Evolutionary conservation across 1,140 invertebrate species (phyloP).

Genomic region (Popillia japonica): DNA sequence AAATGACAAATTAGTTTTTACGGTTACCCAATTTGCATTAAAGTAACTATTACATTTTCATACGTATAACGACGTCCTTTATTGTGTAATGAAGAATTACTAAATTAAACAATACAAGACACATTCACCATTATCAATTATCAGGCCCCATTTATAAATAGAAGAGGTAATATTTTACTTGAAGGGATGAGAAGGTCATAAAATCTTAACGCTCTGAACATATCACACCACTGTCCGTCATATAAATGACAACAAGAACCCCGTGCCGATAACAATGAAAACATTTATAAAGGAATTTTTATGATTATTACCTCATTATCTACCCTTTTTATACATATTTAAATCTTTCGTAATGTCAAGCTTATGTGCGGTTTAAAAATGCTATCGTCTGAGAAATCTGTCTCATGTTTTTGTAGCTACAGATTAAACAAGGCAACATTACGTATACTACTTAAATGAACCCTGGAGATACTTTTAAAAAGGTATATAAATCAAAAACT

Average conservation of each 20-base stretch:
- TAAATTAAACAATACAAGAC: not conserved
- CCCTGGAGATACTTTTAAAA: conserved; percentile 6
- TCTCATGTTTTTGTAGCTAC: not conserved
- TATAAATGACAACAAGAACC: not conserved
- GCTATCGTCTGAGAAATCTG: not conserved
- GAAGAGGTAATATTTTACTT: not conserved
- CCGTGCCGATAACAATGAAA: conserved; percentile 10
- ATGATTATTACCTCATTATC: conserved; percentile 14
- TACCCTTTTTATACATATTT: not conserved
- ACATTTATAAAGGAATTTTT: conserved; percentile 26
- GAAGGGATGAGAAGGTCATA: not conserved
- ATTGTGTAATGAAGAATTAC: too few relatives aligned
- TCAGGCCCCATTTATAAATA: not conserved
- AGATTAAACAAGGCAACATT: conserved; percentile 14
- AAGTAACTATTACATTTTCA: too few relatives aligned
- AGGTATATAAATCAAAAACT: not conserved
- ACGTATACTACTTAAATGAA: not conserved
- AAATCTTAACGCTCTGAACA: not conserved
- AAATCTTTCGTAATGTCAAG: not conserved
- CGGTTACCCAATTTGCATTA: too few relatives aligned
- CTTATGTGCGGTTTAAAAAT: conserved; percentile 1
- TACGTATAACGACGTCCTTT: too few relatives aligned
- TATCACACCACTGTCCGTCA: not conserved
- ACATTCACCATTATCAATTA: not conserved
- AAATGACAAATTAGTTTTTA: too few relatives aligned